phyloP scores from a whole-genome alignment of 1,140 invertebrate genomes.

The Ostrea edulis region DNA sequence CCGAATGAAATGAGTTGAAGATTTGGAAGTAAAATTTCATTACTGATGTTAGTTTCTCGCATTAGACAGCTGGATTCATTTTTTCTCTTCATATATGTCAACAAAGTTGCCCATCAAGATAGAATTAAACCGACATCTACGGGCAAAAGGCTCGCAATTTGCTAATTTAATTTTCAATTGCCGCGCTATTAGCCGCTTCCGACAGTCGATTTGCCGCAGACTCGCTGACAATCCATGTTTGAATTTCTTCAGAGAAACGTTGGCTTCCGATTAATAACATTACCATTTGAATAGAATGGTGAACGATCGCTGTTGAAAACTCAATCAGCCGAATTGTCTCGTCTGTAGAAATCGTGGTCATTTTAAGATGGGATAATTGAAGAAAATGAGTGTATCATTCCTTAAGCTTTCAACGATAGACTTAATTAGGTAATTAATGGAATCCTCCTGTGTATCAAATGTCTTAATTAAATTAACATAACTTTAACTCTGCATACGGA shows the following conservation, averaged over 20 bases:
- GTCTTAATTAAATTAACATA: conserved; percentile 38
- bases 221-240: conserved; percentile 66
- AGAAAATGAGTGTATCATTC: conserved; percentile 54
- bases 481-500: not conserved
- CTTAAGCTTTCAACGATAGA: conserved; percentile 56
- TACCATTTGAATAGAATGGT: conserved; percentile 63
- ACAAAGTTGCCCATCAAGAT: conserved; percentile 65
- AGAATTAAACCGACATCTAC: conserved; percentile 69
- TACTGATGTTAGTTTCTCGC: conserved; percentile 49
- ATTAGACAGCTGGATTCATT: conserved; percentile 54
- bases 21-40: conserved; percentile 63
- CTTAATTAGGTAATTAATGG: conserved; percentile 60
- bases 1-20: conserved; percentile 48
- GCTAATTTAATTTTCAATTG: conserved; percentile 74
- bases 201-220: conserved; percentile 60
- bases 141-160: conserved; percentile 69
- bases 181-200: conserved; percentile 64
- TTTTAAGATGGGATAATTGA: conserved; percentile 46
- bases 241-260: conserved; percentile 50
- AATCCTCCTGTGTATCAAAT: conserved; percentile 26
- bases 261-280: conserved; percentile 64
- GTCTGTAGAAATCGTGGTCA: conserved; percentile 54
- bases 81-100: conserved; percentile 64
- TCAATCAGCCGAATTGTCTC: conserved; percentile 60
- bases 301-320: conserved; percentile 30